Evolutionary conservation across 23 tunicate species (phyloP).

Genomic region (Phallusia fumigata): DNA sequence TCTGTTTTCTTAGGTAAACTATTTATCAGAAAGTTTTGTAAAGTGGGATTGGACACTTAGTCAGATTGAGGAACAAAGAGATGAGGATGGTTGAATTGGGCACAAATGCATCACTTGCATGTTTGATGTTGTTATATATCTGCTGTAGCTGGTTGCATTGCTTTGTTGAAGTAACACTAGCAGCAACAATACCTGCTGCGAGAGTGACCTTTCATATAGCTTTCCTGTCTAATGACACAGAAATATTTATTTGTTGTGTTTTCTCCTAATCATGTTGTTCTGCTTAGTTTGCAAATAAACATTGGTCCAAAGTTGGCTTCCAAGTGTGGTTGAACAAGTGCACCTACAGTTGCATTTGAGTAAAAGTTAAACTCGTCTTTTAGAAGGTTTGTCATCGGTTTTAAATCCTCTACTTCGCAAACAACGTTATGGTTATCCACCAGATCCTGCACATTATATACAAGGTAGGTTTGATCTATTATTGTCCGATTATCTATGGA

Average conservation of each 20-base stretch:
- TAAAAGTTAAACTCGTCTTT: slow-evolving; percentile 55
- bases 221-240: too few species aligned
- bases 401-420: slow-evolving; percentile 64
- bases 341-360: slow-evolving; percentile 35
- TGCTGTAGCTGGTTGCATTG: too few species aligned
- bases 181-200: too few species aligned
- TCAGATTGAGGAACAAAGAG: slow-evolving; percentile 18
- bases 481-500: too few species aligned
- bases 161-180: too few species aligned
- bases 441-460: slow-evolving; percentile 31
- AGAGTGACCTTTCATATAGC: too few species aligned
- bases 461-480: too few species aligned
- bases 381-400: slow-evolving; percentile 35
- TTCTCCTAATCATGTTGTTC: slow-evolving; percentile 7
- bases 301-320: slow-evolving; percentile 75
- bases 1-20: slow-evolving; percentile 9
- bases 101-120: too few species aligned
- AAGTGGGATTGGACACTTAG: slow-evolving; percentile 36
- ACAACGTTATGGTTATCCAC: slow-evolving; percentile 30
- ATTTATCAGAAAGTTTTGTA: slow-evolving; percentile 25
- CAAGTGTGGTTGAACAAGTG: slow-evolving; percentile 40
- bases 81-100: not conserved
- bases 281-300: slow-evolving; percentile 54
- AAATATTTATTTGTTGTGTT: too few species aligned
- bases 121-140: too few species aligned